These are phyloP conservation scores for Scomber scombrus DNA, from an alignment of 2,113 vertebrate species.

Conservation along the genomic window DNA sequence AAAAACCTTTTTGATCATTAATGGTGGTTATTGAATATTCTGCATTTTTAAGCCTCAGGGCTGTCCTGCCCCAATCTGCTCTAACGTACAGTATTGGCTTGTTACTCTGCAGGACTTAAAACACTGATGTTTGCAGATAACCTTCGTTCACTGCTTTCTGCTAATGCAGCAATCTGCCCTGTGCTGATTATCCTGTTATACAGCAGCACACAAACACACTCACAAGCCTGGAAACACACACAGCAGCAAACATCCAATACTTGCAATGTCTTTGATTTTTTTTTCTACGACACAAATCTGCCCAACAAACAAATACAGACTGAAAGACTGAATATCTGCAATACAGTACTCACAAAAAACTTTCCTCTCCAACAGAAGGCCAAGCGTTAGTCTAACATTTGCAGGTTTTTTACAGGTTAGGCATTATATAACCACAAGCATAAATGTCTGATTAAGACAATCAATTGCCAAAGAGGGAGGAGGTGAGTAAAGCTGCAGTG, in stretches of 20 bases:
- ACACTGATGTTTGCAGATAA: conserved; percentile 83
- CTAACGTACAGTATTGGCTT: conserved; percentile 60
- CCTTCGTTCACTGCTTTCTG: conserved; percentile 71
- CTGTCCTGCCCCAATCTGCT: conserved; percentile 39
- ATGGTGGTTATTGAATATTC: conserved; percentile 64
- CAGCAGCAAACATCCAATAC: conserved; percentile 46
- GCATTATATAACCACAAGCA: background rate
- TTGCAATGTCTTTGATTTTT: conserved; percentile 39
- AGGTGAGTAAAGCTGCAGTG: too few species aligned
- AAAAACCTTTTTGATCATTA: conserved; percentile 46
- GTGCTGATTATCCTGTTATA: conserved; percentile 80
- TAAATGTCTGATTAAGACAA: background rate
- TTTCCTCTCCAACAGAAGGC: conserved; percentile 4
- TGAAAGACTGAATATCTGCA: conserved; percentile 37
- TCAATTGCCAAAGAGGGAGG: background rate
- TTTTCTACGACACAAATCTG: conserved; percentile 54
- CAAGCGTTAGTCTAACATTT: background rate
- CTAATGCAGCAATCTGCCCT: conserved; percentile 80
- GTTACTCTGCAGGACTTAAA: conserved; percentile 76
- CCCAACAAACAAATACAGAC: conserved; percentile 24
- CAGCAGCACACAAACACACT: conserved; percentile 49
- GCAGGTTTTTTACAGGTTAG: conserved; percentile 17
- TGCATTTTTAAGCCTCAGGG: conserved; percentile 52
- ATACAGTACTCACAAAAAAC: conserved; percentile 17
- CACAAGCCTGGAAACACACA: conserved; percentile 22